A percentile compares a stretch with the other conserved stretches of the same genome.
Conservation (phyloP, 2,113 vertebrate species). For the Gallinago jamesoni region DNA sequence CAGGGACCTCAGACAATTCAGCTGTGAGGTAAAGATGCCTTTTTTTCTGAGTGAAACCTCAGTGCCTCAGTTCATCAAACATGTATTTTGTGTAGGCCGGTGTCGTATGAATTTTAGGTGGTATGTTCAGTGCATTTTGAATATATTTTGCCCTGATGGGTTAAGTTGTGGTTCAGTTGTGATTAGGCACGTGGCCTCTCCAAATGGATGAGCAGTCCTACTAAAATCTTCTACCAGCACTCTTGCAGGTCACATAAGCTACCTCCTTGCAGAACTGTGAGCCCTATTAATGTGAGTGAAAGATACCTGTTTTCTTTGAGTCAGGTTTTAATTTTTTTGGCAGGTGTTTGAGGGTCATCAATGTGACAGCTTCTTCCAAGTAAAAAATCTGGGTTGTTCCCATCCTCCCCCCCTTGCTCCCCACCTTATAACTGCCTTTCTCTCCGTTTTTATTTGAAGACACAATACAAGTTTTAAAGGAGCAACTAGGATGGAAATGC, state of each 20-base stretch:
- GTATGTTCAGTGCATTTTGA: neutral
- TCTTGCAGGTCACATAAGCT: neutral
- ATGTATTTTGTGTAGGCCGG: neutral
- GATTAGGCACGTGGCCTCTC: neutral
- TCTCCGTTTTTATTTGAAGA: neutral
- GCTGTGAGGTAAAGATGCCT: neutral
- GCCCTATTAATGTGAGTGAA: accelerated
- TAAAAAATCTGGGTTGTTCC: neutral
- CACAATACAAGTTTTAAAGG: neutral
- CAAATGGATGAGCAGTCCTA: neutral
- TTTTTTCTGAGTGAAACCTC: neutral
- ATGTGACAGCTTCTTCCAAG: neutral
- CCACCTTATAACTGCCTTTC: neutral
- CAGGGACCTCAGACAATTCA: neutral
- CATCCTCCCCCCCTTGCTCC: neutral
- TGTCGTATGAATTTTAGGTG: neutral
- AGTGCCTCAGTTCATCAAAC: neutral
- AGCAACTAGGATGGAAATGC: neutral
- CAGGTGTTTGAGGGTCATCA: neutral
- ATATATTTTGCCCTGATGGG: neutral
- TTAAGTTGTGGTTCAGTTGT: neutral
- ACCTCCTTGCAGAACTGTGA: neutral
- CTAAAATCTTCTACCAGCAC: neutral
- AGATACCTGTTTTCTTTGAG: neutral
- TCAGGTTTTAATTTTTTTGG: neutral